Conservation (phyloP, 2,797 vertebrate species). For the Pangasius krempfi region DNA sequence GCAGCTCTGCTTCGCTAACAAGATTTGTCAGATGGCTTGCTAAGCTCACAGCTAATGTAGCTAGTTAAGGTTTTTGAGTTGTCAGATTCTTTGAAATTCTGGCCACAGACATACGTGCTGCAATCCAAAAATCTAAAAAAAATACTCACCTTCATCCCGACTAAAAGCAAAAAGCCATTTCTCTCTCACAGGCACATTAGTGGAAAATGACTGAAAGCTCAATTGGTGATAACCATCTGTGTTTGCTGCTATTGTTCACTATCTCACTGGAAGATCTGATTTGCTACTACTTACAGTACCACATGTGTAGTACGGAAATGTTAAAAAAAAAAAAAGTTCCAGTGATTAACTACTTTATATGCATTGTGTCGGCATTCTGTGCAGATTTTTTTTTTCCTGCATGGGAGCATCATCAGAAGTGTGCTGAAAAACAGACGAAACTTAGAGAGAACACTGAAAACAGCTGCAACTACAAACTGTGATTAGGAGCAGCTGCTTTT, state of each 20-base stretch:
- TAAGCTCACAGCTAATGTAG: background rate
- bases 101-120: background rate
- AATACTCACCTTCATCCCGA: background rate
- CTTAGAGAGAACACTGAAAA: background rate
- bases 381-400: background rate
- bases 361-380: background rate
- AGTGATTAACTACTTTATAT: background rate
- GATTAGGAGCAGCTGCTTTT: background rate
- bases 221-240: background rate
- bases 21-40: constrained; percentile 3
- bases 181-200: background rate
- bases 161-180: background rate
- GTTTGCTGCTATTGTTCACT: background rate
- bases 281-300: background rate
- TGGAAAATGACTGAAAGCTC: background rate
- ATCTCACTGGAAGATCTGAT: background rate
- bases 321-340: background rate
- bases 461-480: background rate
- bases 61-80: background rate
- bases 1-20: background rate
- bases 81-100: background rate
- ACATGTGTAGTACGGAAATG: background rate
- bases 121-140: background rate
- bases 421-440: background rate
- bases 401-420: background rate